Evolutionary conservation across 2,888 invertebrate genomes (phyloP).

Genomic region (Drosophila greeni): DNA sequence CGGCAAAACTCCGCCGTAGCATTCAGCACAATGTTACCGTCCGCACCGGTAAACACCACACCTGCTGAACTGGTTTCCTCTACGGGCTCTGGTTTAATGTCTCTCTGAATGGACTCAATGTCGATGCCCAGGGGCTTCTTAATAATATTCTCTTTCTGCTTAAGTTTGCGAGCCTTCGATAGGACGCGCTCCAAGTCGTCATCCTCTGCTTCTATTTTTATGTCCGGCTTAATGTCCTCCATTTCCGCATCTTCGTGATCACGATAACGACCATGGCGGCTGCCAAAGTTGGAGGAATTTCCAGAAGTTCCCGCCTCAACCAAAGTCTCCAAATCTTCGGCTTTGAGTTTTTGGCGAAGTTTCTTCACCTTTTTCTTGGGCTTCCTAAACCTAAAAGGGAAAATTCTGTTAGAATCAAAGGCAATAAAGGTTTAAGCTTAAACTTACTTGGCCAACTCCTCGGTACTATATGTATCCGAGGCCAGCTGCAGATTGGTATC

Average conservation of each 20-base stretch:
- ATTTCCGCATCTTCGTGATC: constrained; percentile 79
- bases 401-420: not conserved
- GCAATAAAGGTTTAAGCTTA: too few species aligned
- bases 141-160: constrained; percentile 80
- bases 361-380: constrained; percentile 88
- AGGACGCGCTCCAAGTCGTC: constrained; percentile 87
- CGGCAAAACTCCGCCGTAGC: constrained; percentile 98
- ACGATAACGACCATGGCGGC: constrained; percentile 63
- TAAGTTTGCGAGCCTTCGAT: constrained; percentile 85
- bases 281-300: constrained; percentile 72
- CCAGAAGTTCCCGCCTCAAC: constrained; percentile 59
- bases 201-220: constrained; percentile 79
- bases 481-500: constrained; percentile 86
- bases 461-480: constrained; percentile 91
- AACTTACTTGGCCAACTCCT: constrained; percentile 87
- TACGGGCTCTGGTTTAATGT: constrained; percentile 80
- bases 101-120: constrained; percentile 78
- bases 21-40: constrained; percentile 88
- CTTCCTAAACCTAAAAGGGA: constrained; percentile 85
- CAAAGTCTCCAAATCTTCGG: constrained; percentile 84
- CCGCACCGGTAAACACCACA: constrained; percentile 51
- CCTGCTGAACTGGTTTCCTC: constrained; percentile 69
- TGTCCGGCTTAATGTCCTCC: constrained; percentile 79
- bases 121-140: constrained; percentile 73
- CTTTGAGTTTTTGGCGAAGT: constrained; percentile 84